Conservation (phyloP, 2,797 vertebrate genomes). For the Sebastes oblongus region DNA sequence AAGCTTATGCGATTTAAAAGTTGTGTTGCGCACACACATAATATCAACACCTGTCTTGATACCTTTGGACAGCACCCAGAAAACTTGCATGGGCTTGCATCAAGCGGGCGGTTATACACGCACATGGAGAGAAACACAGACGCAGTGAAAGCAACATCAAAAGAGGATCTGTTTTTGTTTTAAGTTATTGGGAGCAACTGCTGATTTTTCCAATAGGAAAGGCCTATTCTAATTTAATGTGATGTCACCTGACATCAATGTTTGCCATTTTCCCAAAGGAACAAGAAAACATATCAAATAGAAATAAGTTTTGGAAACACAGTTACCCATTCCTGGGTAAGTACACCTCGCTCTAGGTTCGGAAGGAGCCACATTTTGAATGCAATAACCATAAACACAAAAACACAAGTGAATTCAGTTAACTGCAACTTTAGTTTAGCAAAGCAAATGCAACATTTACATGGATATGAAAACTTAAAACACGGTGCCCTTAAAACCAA, state of each 20-base stretch:
- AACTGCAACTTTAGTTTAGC: background rate
- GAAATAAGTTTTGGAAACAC: background rate
- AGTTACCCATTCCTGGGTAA: too few species aligned
- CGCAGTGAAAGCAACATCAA: background rate
- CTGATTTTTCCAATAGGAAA: background rate
- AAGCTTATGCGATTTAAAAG: background rate
- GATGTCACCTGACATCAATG: background rate
- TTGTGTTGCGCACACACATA: background rate
- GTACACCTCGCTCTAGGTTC: background rate
- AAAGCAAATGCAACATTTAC: background rate
- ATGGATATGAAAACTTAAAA: background rate
- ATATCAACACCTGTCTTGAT: constrained; percentile 38
- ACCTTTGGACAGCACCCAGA: background rate
- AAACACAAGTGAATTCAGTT: background rate
- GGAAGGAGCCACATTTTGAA: background rate
- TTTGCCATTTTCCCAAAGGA: background rate
- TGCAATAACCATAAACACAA: background rate
- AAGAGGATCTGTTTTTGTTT: background rate
- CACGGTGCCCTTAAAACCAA: background rate
- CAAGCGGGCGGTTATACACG: background rate
- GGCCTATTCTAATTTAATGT: background rate
- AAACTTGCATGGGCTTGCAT: constrained; percentile 9
- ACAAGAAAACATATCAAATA: background rate
- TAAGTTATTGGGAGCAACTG: background rate
- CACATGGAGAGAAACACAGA: background rate